phyloP scores from a whole-genome alignment of 2,113 vertebrate species.

The Neodon shergylaensis region DNA sequence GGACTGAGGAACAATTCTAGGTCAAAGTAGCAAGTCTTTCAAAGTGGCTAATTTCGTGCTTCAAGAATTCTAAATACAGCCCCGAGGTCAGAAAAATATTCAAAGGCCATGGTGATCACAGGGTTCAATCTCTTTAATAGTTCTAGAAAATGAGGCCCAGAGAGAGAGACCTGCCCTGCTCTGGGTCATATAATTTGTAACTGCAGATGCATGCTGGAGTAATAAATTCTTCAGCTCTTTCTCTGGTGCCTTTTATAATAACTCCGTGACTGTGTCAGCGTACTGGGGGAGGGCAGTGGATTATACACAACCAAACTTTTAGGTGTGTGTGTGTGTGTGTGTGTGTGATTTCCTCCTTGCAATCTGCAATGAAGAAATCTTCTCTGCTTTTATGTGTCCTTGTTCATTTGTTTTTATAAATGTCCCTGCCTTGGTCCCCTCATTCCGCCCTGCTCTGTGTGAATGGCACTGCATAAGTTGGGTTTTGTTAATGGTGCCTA shows the following conservation, averaged over 20 bases:
- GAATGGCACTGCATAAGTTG: neutral
- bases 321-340: neutral
- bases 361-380: neutral
- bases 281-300: too few species aligned
- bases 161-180: neutral
- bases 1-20: neutral
- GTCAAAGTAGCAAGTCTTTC: conserved; percentile 63
- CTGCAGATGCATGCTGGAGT: neutral
- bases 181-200: neutral
- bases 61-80: conserved; percentile 64
- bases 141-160: neutral
- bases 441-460: fast-evolving
- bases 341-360: neutral
- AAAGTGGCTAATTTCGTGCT: conserved; percentile 65
- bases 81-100: conserved; percentile 50
- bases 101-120: conserved; percentile 31
- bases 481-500: neutral
- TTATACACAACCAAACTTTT: neutral
- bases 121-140: conserved; percentile 29
- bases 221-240: neutral
- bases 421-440: fast-evolving
- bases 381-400: neutral
- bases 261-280: neutral
- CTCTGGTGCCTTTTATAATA: neutral
- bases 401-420: neutral